These are phyloP conservation scores for Allolobophora icterica DNA, from an alignment of 2,888 invertebrate genomes.

Conservation along the genomic window DNA sequence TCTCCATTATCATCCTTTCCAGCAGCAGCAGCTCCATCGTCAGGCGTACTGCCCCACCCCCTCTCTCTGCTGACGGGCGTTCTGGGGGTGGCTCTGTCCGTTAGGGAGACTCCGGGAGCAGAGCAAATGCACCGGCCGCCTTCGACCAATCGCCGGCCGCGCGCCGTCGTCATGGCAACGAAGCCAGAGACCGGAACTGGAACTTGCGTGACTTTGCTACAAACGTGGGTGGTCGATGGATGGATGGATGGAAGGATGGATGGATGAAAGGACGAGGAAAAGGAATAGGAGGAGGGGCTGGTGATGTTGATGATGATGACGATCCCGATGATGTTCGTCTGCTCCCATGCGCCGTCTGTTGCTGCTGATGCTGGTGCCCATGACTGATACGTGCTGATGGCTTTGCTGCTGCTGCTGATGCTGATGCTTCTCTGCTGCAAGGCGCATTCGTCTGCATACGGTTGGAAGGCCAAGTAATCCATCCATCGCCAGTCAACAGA, in stretches of 20 bases:
- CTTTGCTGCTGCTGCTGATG: background rate
- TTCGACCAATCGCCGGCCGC: slow-evolving; percentile 7
- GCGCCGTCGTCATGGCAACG: background rate
- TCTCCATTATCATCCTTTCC: background rate
- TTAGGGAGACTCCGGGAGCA: background rate
- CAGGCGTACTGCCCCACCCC: background rate
- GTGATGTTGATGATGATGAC: background rate
- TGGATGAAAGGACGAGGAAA: background rate
- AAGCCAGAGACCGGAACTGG: slow-evolving; percentile 21
- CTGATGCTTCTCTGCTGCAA: background rate
- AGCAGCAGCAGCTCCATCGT: background rate
- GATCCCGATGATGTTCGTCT: background rate
- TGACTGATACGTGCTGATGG: slow-evolving; percentile 17
- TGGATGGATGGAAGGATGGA: background rate
- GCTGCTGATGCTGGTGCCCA: background rate
- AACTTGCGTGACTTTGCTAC: slow-evolving; percentile 27
- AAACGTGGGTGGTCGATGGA: background rate
- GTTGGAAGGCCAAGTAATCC: slow-evolving; percentile 11
- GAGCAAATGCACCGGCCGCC: background rate
- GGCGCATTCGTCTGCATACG: background rate
- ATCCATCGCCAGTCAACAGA: slow-evolving; percentile 12
- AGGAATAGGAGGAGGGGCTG: background rate
- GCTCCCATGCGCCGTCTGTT: background rate
- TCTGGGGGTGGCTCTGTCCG: slow-evolving; percentile 13
- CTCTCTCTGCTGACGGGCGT: background rate